These are phyloP conservation scores for Hybos culiciformis DNA, from an alignment of 2,888 invertebrate genomes.

Conservation along the genomic window DNA sequence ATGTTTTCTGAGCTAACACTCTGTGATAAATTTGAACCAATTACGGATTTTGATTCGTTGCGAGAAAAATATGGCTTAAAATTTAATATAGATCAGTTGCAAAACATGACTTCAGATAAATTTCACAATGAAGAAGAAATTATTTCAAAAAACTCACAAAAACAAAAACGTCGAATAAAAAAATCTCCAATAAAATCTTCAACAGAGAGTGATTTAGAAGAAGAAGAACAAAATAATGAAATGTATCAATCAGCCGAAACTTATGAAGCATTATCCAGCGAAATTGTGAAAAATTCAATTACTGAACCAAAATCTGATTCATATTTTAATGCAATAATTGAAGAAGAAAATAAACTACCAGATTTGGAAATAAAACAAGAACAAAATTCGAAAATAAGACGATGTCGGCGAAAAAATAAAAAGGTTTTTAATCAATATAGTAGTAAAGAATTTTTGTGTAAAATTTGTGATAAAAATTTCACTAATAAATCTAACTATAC, in stretches of 20 bases:
- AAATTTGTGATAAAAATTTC: neutral
- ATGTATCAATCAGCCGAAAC: neutral
- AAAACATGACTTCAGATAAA: neutral
- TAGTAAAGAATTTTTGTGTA: too few relatives aligned
- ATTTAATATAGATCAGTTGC: neutral
- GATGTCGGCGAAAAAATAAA: neutral
- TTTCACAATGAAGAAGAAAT: neutral
- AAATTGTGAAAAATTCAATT: neutral
- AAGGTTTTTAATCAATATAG: too few relatives aligned
- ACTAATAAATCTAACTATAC: neutral
- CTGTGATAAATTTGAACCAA: neutral
- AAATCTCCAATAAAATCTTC: too few relatives aligned
- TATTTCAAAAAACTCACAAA: neutral
- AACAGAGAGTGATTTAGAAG: too few relatives aligned
- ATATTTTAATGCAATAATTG: neutral
- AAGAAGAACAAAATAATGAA: neutral
- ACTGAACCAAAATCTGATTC: neutral
- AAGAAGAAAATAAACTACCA: neutral
- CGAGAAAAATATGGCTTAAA: neutral
- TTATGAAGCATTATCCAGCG: conserved; percentile 23
- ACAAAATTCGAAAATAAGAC: neutral
- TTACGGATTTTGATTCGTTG: neutral
- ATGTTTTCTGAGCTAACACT: neutral
- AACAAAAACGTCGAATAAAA: too few relatives aligned
- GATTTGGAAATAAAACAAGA: neutral